Conservation (phyloP, 2,113 vertebrate species). For the Nothobranchius furzeri region DNA sequence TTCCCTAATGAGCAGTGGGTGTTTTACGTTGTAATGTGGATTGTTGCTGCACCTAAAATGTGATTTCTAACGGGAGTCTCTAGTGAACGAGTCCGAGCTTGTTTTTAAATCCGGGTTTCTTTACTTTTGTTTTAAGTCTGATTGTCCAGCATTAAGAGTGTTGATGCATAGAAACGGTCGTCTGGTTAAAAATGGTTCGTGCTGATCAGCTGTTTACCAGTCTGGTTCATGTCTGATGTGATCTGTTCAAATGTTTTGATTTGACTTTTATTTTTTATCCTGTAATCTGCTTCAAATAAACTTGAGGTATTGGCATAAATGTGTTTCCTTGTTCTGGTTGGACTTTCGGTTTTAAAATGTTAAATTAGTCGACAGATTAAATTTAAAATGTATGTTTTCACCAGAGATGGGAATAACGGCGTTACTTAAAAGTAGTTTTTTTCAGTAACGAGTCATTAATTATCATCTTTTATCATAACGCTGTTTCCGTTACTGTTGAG, state of each 20-base stretch:
- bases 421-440: too few relatives aligned
- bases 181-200: constrained; percentile 17
- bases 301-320: constrained; percentile 23
- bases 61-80: not conserved
- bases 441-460: too few relatives aligned
- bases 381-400: too few relatives aligned
- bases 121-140: too few relatives aligned
- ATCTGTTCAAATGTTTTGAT: constrained; percentile 29
- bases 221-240: constrained; percentile 35
- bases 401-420: too few relatives aligned
- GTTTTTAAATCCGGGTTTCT: not conserved
- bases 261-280: constrained; percentile 69
- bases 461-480: too few relatives aligned
- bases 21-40: not conserved
- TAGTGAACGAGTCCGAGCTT: not conserved
- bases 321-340: not conserved
- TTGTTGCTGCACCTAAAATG: not conserved
- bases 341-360: too few relatives aligned
- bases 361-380: too few relatives aligned
- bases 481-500: too few relatives aligned
- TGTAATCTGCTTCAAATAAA: constrained; percentile 66
- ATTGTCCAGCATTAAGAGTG: too few relatives aligned
- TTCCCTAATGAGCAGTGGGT: too few relatives aligned
- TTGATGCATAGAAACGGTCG: not conserved
- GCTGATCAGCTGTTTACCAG: constrained; percentile 15